phyloP scores from a whole-genome alignment of 2,113 vertebrate genomes.

The Sander lucioperca region DNA sequence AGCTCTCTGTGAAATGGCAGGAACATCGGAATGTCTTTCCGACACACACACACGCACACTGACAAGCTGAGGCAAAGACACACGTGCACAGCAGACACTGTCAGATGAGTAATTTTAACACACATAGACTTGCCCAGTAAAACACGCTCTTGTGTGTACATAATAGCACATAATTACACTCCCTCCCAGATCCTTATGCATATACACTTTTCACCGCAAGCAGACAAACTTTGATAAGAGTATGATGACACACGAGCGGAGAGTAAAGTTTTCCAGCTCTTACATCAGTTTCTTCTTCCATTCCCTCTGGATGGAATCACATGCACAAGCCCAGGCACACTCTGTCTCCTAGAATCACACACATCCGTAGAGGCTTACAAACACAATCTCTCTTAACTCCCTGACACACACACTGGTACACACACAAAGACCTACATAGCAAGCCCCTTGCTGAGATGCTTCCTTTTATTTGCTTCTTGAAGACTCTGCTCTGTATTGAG shows the following conservation, averaged over 20 bases:
- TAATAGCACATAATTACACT: conserved; percentile 74
- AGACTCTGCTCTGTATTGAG: conserved; percentile 65
- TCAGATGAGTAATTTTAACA: conserved; percentile 62
- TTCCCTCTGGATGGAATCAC: conserved; percentile 69
- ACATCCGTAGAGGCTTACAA: conserved; percentile 50
- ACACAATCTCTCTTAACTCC: conserved; percentile 51
- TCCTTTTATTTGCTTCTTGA: conserved; percentile 74
- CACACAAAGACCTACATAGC: conserved; percentile 69
- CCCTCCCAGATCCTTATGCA: conserved; percentile 64
- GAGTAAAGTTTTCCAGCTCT: conserved; percentile 76
- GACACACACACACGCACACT: conserved; percentile 34
- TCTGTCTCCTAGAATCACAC: conserved; percentile 64
- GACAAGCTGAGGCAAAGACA: conserved; percentile 62
- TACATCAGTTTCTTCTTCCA: conserved; percentile 76
- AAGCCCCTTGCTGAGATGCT: conserved; percentile 68
- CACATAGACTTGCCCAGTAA: conserved; percentile 39
- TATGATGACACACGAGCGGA: conserved; percentile 68
- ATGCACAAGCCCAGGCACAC: conserved; percentile 61
- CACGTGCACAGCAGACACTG: conserved; percentile 35
- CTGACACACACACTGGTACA: conserved; percentile 39
- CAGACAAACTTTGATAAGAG: conserved; percentile 64
- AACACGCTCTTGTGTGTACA: conserved; percentile 57
- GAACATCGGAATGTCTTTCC: conserved; percentile 72
- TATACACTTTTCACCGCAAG: conserved; percentile 52
- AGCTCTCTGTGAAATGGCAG: conserved; percentile 65